A percentile compares a stretch with the other conserved stretches of the same genome.
These are phyloP conservation scores for Neosilurus hyrtlii DNA, from an alignment of 2,797 vertebrate species.

Conservation along the genomic window DNA sequence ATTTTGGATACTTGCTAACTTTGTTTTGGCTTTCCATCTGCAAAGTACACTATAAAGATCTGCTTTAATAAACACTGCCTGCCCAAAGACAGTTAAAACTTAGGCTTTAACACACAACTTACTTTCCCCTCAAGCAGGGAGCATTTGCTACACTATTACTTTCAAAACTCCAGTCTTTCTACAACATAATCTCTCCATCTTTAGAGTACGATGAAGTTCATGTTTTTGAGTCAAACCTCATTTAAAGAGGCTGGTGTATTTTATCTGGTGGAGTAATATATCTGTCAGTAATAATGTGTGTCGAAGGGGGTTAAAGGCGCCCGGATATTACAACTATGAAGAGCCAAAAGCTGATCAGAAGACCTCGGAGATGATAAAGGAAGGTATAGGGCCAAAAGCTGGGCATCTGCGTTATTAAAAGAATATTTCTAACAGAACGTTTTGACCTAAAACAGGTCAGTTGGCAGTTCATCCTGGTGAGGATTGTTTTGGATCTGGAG, in stretches of 20 bases:
- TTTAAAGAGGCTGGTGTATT: background rate
- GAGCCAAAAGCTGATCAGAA: background rate
- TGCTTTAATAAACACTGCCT: background rate
- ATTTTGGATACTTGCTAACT: background rate
- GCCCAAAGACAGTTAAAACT: slow-evolving; percentile 3
- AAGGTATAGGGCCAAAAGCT: background rate
- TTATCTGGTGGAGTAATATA: too few species aligned
- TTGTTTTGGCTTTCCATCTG: background rate
- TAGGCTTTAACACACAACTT: slow-evolving; percentile 4
- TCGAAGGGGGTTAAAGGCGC: background rate
- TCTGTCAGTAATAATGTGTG: slow-evolving; percentile 1
- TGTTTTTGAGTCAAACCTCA: slow-evolving; percentile 3
- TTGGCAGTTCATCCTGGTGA: background rate
- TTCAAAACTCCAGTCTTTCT: background rate
- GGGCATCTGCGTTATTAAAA: background rate
- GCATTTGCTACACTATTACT: background rate
- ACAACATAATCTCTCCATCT: background rate
- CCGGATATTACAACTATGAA: slow-evolving; percentile 15
- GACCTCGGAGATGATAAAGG: background rate
- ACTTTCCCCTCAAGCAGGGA: background rate
- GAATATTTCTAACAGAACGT: background rate
- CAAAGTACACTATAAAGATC: background rate
- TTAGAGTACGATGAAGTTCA: background rate
- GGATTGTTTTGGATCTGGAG: background rate
- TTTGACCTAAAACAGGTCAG: background rate